Percentiles rank a stretch among this genome's conserved stretches.
These are phyloP conservation scores for Pandemis cinnamomeana DNA, from an alignment of 2,888 invertebrate genomes.

Conservation along the genomic window DNA sequence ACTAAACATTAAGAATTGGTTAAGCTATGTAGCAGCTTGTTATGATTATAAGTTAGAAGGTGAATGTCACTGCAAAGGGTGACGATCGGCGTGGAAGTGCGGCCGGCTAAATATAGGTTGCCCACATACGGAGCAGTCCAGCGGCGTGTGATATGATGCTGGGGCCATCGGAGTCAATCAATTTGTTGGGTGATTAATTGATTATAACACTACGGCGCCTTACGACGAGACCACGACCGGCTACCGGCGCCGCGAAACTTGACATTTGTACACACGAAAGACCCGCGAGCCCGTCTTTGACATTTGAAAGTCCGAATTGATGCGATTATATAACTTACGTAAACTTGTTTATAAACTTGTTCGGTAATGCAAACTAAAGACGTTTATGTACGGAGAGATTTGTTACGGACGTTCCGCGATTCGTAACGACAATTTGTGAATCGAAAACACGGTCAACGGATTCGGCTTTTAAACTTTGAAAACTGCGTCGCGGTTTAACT, in stretches of 20 bases:
- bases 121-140: conserved; percentile 55
- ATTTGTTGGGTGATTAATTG: conserved; percentile 64
- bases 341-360: conserved; percentile 53
- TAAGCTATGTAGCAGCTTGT: conserved; percentile 11
- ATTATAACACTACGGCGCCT: conserved; percentile 65
- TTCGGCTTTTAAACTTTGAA: conserved; percentile 9
- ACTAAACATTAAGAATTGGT: not conserved
- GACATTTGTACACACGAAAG: conserved; percentile 54
- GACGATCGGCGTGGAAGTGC: conserved; percentile 56
- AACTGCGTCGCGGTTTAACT: not conserved
- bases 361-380: conserved; percentile 41
- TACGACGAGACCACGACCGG: conserved; percentile 56
- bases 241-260: conserved; percentile 54
- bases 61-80: conserved; percentile 58
- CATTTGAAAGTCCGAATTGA: conserved; percentile 46
- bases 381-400: conserved; percentile 28
- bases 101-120: conserved; percentile 73
- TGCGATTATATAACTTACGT: conserved; percentile 51
- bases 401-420: conserved; percentile 17
- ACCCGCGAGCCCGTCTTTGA: conserved; percentile 32
- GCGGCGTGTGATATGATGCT: conserved; percentile 68
- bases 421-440: conserved; percentile 14
- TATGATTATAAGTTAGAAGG: conserved; percentile 20
- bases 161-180: conserved; percentile 66
- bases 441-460: conserved; percentile 10